phyloP scores from a whole-genome alignment of 1,140 invertebrate genomes.

The Drosophila ambigua region DNA sequence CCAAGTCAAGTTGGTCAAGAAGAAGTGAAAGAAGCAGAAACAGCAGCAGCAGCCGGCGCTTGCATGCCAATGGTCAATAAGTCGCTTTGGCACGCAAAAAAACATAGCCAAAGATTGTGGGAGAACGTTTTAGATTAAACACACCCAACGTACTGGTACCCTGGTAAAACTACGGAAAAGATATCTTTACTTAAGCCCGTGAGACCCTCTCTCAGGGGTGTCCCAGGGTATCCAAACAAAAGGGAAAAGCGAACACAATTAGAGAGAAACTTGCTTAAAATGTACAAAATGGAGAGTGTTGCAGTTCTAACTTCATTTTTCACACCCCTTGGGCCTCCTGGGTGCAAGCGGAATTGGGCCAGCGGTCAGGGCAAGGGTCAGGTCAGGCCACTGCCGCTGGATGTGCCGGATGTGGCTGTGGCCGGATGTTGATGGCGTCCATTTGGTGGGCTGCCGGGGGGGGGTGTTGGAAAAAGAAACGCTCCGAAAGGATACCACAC shows the following conservation, averaged over 20 bases:
- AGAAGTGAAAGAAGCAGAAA: slow-evolving; percentile 10
- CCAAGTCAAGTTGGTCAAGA: slow-evolving; percentile 73
- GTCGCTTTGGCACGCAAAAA: slow-evolving; percentile 66
- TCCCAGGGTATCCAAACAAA: no score
- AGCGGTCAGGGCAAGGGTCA: slow-evolving; percentile 55
- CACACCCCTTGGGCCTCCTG: not conserved
- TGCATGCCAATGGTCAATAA: slow-evolving; percentile 79
- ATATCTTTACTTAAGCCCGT: no score
- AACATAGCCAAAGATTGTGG: slow-evolving; percentile 29
- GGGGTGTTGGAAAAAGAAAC: no score
- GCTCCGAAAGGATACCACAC: no score
- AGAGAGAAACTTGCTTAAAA: slow-evolving; percentile 57
- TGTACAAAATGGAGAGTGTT: slow-evolving; percentile 35
- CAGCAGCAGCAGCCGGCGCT: slow-evolving; percentile 40
- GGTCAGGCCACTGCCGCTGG: slow-evolving; percentile 43
- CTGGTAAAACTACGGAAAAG: no score
- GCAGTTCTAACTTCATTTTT: slow-evolving; percentile 53
- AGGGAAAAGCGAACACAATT: slow-evolving; percentile 46
- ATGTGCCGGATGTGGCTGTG: slow-evolving; percentile 53
- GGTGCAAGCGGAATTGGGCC: slow-evolving; percentile 61
- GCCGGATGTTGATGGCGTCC: slow-evolving; percentile 58
- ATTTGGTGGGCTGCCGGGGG: slow-evolving; percentile 18
- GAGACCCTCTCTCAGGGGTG: no score
- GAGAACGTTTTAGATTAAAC: not conserved
- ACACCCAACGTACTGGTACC: no score